phyloP scores from a whole-genome alignment of 2,113 vertebrate species.

The Cyanoderma ruficeps region DNA sequence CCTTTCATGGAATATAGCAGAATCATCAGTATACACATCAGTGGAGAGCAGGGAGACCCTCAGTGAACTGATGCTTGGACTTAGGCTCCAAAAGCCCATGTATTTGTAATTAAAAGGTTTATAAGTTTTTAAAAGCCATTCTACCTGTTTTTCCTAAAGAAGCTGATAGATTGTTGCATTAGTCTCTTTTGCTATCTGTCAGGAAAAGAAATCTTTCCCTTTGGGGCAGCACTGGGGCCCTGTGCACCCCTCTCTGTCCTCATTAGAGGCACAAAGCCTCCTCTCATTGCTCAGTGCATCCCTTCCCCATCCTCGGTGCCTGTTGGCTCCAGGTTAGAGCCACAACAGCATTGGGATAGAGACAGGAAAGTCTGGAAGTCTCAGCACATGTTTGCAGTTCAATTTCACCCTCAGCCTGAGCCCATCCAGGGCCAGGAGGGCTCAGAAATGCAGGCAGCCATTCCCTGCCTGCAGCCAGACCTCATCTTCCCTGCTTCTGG shows the following conservation, averaged over 20 bases:
- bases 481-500: not conserved
- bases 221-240: not conserved
- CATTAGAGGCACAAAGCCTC: not conserved
- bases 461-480: not conserved
- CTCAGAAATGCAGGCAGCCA: not conserved
- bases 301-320: fast-evolving
- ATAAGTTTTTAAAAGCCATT: not conserved
- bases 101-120: not conserved
- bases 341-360: not conserved
- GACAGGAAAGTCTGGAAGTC: not conserved
- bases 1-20: not conserved
- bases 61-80: not conserved
- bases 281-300: not conserved
- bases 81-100: not conserved
- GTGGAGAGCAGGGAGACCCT: not conserved
- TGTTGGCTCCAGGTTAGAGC: not conserved
- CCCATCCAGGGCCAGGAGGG: not conserved
- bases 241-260: not conserved
- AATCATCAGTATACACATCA: not conserved
- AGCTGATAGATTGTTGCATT: not conserved
- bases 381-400: not conserved
- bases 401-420: not conserved
- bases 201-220: not conserved
- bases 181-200: not conserved
- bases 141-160: not conserved